Base-by-base conservation (phyloP, 1,140 invertebrate genomes). In the Protaetia brevitarsis region DNA sequence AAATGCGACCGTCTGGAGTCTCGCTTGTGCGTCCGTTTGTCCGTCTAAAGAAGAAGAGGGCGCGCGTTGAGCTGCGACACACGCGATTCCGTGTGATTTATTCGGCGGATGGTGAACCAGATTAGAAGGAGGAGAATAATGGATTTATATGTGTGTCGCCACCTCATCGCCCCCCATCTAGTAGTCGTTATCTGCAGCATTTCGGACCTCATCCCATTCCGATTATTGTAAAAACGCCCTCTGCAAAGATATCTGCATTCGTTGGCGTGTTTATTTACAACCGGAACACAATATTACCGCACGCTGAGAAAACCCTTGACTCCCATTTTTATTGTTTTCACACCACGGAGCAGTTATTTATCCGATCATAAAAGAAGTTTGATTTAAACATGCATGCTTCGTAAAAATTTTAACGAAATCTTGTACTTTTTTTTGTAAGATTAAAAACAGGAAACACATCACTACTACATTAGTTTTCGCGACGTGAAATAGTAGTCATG, bases 281-380 rank as follows among this genome's bases (percentile, higher is more conserved):
- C 56, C 56, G 56, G 56, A 58, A 58, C 56, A 58, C 56, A 58
- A 58, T 58, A 58, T 58, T 30, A 30, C 28, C 56, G 23, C 56
- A 58, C 28, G 56, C 56, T 58, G 56, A 0, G 56, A 58, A 45
- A 45, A 30, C 56, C 13, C 26, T 30, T 28, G 28, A 58, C 56
- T 58, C 29, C 56, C 26, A 58, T 58, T 58, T 58, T 58, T 58
- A 58, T 58, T 58, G 56, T 58, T 16, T 58, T 58, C 23, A 30
- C 56, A 27, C 23, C 56, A 16, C 23, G 56, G 21, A 13, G 21
- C 56, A 11, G 28, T 58, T 28, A 58, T 58, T 58, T 58, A 58
- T 8, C 56, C 56, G 13, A 45, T 45, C 41, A 45, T 45, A 45
- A 21, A 45, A 45, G 13, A 7, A 7, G 41, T 21, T 45, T 45